Evolutionary conservation across 2,888 invertebrate species (phyloP), one percentile per base, ranked within the genome.

Genomic region (Amiota mariae): DNA sequence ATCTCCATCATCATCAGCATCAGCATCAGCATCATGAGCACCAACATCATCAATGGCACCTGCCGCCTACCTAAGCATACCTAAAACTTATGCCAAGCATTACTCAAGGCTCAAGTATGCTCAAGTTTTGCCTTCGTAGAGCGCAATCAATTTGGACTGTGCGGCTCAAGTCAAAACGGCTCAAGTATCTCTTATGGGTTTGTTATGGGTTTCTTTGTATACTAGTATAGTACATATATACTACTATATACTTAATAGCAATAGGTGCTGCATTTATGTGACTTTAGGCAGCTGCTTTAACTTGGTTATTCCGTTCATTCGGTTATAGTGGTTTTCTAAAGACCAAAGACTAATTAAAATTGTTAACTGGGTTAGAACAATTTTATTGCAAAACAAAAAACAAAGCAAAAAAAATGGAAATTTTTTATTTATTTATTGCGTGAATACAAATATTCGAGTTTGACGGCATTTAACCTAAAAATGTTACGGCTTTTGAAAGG

Each of bases 211-310:
- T 36, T 36, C 36, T 36, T 4, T 36, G 36, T 36, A 6, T 36
- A 36, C 36, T 36, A 24, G 24, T 24, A 24, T 2, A 24, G 24
- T 2, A 24, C 24, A 24, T 24, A 36, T 36, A 36, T 6, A 1
- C 1, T 24, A 24, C 1, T 24, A 24, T 24, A 24, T 3, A 24
- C 24, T 11, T 11, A 18, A 3, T 51, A 51, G n/a, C 11, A 20
- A 8, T 54, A n/a, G 54, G 54, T 12, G 54, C 12, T 63, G 67
- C 24, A 51, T 68, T 24, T 68, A 24, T 68, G 20, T 49, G 81
- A 77, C 77, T 81, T 81, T 72, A 75, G 73, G 73, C 75, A 70
- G 74, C 75, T 66, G 66, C 48, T 66, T 20, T 49, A 47, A 48
- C 72, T 61, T 70, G 72, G 12, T 66, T 71, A 57, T 67, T 13